Percentiles rank a stretch among this genome's conserved stretches.
Conservation (phyloP, 2,113 vertebrate species). For the Crypturellus undulatus region DNA sequence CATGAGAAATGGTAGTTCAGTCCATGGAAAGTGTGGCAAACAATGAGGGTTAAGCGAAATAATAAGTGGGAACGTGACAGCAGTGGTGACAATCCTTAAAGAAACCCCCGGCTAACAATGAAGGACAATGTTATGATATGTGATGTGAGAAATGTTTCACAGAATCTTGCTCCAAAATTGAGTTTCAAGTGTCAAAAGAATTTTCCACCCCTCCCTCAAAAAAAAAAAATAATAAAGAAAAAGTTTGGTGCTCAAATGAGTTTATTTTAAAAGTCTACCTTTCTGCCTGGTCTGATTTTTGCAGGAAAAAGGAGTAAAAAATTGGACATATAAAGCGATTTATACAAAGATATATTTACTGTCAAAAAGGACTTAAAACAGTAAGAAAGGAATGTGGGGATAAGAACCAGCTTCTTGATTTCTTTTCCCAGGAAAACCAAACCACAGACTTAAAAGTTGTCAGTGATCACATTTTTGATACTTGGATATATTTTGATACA, state of each 20-base stretch:
- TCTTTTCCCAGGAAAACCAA: slow-evolving; percentile 65
- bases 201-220: background rate
- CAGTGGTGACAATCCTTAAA: slow-evolving; percentile 73
- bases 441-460: slow-evolving; percentile 58
- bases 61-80: slow-evolving; percentile 51
- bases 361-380: slow-evolving; percentile 67
- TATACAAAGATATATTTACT: slow-evolving; percentile 56
- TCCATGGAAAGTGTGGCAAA: slow-evolving; percentile 55
- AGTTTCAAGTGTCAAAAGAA: slow-evolving; percentile 57
- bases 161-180: slow-evolving; percentile 62
- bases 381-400: slow-evolving; percentile 56
- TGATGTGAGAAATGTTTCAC: slow-evolving; percentile 62
- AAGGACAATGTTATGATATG: slow-evolving; percentile 63
- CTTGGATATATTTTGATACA: too few relatives aligned
- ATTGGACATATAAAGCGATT: slow-evolving; percentile 65
- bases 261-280: slow-evolving; percentile 70
- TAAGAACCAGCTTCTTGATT: slow-evolving; percentile 66
- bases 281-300: slow-evolving; percentile 69
- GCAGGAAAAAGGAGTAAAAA: slow-evolving; percentile 72
- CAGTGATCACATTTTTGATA: slow-evolving; percentile 16
- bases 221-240: background rate
- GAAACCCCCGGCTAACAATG: slow-evolving; percentile 70
- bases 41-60: slow-evolving; percentile 70
- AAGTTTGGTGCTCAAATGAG: slow-evolving; percentile 53
- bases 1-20: slow-evolving; percentile 41